These are phyloP conservation scores for Phymorhynchus buccinoides DNA, from an alignment of 1,140 invertebrate species.

Conservation along the genomic window DNA sequence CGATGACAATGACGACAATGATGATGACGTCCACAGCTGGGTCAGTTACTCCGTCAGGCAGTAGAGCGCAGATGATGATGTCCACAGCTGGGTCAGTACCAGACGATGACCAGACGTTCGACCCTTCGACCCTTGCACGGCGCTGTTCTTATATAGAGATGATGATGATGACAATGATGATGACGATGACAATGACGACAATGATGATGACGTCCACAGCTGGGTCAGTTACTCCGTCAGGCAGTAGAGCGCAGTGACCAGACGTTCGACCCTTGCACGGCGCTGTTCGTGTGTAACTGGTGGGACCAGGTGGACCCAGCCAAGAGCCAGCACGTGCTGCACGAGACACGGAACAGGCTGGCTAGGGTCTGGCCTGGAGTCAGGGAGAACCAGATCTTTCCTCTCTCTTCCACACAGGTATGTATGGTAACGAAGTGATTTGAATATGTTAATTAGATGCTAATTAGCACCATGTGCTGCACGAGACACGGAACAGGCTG, in stretches of 20 bases:
- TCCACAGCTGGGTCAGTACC: no score
- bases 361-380: constrained; percentile 52
- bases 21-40: no score
- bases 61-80: constrained; percentile 49
- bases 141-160: constrained; percentile 67
- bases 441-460: no score
- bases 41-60: constrained; percentile 53
- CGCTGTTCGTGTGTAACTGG: constrained; percentile 67
- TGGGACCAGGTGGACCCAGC: constrained; percentile 56
- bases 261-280: constrained; percentile 54
- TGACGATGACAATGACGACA: no score
- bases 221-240: constrained; percentile 54
- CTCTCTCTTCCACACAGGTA: constrained; percentile 14
- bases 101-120: constrained; percentile 50
- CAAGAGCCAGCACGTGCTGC: constrained; percentile 50
- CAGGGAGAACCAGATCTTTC: constrained; percentile 53
- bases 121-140: constrained; percentile 55
- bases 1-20: no score
- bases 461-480: constrained; percentile 51
- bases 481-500: constrained; percentile 53
- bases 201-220: no score
- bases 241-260: constrained; percentile 51
- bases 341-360: constrained; percentile 53
- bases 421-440: no score
- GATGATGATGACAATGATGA: no score